phyloP scores from a whole-genome alignment of 2,113 vertebrate species.

The Aramus guarauna region DNA sequence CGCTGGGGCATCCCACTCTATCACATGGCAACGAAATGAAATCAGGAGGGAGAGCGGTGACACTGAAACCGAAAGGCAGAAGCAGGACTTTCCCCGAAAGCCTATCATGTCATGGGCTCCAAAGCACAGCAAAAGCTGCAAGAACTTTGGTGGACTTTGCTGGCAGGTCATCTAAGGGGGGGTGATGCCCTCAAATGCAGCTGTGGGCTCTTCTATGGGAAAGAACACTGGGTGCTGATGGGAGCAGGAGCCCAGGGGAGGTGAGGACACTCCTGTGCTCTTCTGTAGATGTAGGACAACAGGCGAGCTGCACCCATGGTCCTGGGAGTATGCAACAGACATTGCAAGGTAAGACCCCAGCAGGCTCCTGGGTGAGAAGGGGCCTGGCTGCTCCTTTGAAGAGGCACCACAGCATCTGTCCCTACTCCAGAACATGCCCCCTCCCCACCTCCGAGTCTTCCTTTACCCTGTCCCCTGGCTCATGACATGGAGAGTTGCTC shows the following conservation, averaged over 20 bases:
- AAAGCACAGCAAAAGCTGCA: background rate
- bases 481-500: background rate
- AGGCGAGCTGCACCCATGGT: background rate
- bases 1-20: fast-evolving
- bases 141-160: background rate
- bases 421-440: fast-evolving
- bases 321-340: background rate
- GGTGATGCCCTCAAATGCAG: fast-evolving
- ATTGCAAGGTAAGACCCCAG: background rate
- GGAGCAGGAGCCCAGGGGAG: background rate
- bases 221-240: background rate
- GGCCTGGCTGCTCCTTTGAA: background rate
- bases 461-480: background rate
- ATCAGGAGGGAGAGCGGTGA: fast-evolving
- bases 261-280: background rate
- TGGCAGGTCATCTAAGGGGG: background rate
- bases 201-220: background rate
- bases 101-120: background rate
- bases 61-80: background rate
- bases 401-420: background rate
- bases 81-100: background rate
- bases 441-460: background rate
- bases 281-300: background rate
- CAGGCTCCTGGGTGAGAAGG: background rate
- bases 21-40: background rate